A percentile compares a stretch with the other conserved stretches of the same genome.
Evolutionary conservation across 2,888 invertebrate species (phyloP).

Genomic region (Nomada ruficornis): DNA sequence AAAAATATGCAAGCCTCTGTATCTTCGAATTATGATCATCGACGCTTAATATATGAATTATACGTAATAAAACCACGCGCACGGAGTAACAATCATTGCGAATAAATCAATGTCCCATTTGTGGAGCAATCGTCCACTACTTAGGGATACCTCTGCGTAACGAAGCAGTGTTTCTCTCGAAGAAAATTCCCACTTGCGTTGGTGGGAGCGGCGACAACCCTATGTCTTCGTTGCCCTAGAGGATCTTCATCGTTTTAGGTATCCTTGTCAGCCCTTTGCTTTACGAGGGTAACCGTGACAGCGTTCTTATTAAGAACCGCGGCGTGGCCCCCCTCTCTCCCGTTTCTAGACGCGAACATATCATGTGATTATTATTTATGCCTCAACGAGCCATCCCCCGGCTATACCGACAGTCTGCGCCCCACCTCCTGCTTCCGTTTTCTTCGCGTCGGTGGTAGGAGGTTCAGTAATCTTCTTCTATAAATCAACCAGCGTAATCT

Average conservation of each 20-base stretch:
- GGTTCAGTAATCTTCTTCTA: conserved; percentile 65
- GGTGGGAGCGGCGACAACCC: conserved; percentile 16
- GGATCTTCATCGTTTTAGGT: conserved; percentile 46
- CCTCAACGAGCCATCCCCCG: conserved; percentile 51
- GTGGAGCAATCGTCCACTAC: conserved; percentile 37
- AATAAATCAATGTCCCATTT: conserved; percentile 55
- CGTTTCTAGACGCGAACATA: conserved; percentile 50
- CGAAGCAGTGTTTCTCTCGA: conserved; percentile 44
- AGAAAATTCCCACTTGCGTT: conserved; percentile 1
- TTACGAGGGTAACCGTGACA: conserved; percentile 55
- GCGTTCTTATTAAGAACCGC: conserved; percentile 65
- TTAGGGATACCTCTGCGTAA: conserved; percentile 46
- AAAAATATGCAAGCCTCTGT: too few relatives aligned
- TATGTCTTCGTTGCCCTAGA: conserved; percentile 29
- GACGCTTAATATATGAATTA: too few relatives aligned
- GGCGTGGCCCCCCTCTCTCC: conserved; percentile 28
- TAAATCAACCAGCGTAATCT: conserved; percentile 74
- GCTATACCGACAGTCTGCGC: conserved; percentile 28
- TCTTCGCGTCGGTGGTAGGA: conserved; percentile 45
- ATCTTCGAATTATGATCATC: too few relatives aligned
- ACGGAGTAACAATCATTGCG: conserved; percentile 17
- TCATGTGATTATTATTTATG: conserved; percentile 73
- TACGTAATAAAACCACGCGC: too few relatives aligned
- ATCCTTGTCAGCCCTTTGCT: conserved; percentile 50
- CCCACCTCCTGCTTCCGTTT: conserved; percentile 33